Conservation (phyloP, 2,113 vertebrate species). For the Pipra filicauda region DNA sequence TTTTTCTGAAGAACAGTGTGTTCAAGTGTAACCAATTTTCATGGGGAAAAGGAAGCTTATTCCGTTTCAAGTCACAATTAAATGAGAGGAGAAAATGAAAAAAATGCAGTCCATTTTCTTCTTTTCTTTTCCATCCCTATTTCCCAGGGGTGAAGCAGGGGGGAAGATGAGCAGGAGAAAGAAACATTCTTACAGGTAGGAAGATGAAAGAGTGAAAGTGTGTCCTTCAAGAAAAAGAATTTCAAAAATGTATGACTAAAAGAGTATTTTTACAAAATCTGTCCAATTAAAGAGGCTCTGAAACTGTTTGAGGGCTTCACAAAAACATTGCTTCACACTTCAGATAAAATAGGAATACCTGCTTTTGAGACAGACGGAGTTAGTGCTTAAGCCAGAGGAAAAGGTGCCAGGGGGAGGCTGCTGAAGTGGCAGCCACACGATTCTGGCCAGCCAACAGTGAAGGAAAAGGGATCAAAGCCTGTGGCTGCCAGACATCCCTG, state of each 20-base stretch:
- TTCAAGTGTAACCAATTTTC: not conserved
- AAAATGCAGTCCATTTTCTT: not conserved
- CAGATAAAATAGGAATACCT: not conserved
- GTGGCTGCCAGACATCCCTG: not conserved
- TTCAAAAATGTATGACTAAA: not conserved
- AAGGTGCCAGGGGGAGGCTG: not conserved
- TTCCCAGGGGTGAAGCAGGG: not conserved
- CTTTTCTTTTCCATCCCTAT: not conserved
- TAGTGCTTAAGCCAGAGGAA: not conserved
- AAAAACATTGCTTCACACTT: not conserved
- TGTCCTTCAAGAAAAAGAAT: not conserved
- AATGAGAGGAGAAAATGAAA: not conserved
- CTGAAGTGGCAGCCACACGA: not conserved
- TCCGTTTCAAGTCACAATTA: not conserved
- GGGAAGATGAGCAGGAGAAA: not conserved
- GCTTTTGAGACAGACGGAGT: not conserved
- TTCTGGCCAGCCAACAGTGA: accelerated
- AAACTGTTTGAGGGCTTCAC: not conserved
- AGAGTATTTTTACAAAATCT: not conserved
- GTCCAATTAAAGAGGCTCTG: not conserved
- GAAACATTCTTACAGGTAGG: not conserved
- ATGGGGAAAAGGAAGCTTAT: not conserved
- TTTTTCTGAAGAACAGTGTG: not conserved
- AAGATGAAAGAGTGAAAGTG: not conserved
- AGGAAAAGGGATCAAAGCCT: not conserved